Conservation (phyloP, 2,888 invertebrate species). For the Catotricha subobsoleta region DNA sequence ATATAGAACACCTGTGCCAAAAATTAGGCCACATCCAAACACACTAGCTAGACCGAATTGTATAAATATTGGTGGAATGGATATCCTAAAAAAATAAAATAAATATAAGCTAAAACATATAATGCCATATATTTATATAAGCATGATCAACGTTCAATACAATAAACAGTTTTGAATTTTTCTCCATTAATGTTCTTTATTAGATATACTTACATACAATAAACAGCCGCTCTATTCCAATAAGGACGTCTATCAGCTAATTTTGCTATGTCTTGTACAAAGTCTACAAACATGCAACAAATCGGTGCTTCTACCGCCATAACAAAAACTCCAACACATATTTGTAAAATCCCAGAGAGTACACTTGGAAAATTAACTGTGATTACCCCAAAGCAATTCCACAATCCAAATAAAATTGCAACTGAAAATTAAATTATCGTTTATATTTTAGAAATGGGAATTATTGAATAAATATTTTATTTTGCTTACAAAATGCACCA, state of each 20-base stretch:
- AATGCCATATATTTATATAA: too few species aligned
- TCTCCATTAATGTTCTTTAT: neutral
- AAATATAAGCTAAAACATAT: too few species aligned
- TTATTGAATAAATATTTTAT: neutral
- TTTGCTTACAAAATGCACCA: constrained; percentile 61
- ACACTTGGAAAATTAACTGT: constrained; percentile 39
- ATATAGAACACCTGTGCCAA: constrained; percentile 74
- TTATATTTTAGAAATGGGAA: constrained; percentile 6
- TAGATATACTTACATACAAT: constrained; percentile 54
- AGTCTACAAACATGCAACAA: constrained; percentile 91
- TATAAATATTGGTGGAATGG: constrained; percentile 62
- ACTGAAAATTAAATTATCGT: constrained; percentile 38
- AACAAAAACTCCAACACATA: constrained; percentile 74
- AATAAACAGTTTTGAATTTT: neutral
- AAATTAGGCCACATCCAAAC: constrained; percentile 76
- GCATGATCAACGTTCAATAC: neutral
- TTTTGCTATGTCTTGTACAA: constrained; percentile 71
- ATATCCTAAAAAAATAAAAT: constrained; percentile 38
- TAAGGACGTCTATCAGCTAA: constrained; percentile 69
- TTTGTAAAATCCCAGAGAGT: constrained; percentile 67
- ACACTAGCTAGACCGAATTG: constrained; percentile 57
- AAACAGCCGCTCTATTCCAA: constrained; percentile 75
- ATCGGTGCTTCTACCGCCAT: constrained; percentile 89
- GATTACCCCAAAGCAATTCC: constrained; percentile 37
- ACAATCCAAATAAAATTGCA: constrained; percentile 64